Percentiles rank a stretch among this genome's conserved stretches.
Evolutionary conservation across 2,888 invertebrate species (phyloP).

Genomic region (Meandrusa payeni): DNA sequence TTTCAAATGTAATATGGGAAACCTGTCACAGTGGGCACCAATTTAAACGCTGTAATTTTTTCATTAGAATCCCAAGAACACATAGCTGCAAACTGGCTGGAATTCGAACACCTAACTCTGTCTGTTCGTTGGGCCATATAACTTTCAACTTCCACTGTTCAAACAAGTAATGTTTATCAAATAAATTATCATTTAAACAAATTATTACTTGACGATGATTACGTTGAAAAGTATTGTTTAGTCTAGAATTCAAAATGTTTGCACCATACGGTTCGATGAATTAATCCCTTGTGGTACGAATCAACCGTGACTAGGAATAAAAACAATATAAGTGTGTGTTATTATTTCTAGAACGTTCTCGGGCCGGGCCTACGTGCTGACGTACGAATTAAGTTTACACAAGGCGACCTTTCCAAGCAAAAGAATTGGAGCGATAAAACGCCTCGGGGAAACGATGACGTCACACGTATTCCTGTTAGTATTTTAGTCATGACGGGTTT

Average conservation of each 20-base stretch:
- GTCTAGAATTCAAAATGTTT: neutral
- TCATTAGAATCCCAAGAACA: too few relatives aligned
- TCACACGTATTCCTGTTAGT: constrained; percentile 4
- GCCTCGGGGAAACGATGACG: neutral
- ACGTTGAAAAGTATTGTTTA: neutral
- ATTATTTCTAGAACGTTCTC: constrained; percentile 10
- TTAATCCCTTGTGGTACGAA: neutral
- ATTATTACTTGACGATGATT: too few relatives aligned
- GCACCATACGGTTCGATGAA: neutral
- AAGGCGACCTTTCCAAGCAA: neutral
- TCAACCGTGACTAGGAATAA: constrained; percentile 8
- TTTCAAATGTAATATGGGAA: too few relatives aligned
- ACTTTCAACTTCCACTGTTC: too few relatives aligned
- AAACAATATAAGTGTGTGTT: constrained; percentile 12
- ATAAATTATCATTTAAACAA: too few relatives aligned
- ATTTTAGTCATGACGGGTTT: constrained; percentile 3
- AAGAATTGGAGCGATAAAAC: constrained; percentile 2
- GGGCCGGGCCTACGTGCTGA: neutral
- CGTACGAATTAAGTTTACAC: constrained; percentile 2
- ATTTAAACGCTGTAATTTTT: too few relatives aligned
- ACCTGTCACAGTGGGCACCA: too few relatives aligned
- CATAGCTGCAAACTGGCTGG: too few relatives aligned
- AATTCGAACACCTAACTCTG: too few relatives aligned
- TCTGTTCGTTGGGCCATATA: too few relatives aligned
- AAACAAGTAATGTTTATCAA: too few relatives aligned